phyloP scores from a whole-genome alignment of 92 coral and sea anemone genomes.

The Anthopleura xanthogrammica region DNA sequence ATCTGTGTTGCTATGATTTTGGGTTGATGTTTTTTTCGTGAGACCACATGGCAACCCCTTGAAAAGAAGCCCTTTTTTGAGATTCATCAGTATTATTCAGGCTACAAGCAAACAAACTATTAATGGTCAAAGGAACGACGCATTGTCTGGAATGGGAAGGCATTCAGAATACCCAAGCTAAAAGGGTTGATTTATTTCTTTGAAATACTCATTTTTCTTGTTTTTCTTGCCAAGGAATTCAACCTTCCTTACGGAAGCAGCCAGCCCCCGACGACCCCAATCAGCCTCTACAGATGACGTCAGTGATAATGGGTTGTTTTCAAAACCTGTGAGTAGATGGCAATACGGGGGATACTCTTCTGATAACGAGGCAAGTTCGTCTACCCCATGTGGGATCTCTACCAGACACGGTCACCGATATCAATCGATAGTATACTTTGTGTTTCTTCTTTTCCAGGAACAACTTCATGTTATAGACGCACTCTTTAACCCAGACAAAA shows the following conservation, averaged over 20 bases:
- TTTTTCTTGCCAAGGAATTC: slow-evolving; percentile 21
- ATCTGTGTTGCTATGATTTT: no score
- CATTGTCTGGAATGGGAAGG: no score
- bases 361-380: slow-evolving; percentile 74
- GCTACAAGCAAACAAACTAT: no score
- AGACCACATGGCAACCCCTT: no score
- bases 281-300: slow-evolving; percentile 65
- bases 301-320: slow-evolving; percentile 61
- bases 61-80: no score
- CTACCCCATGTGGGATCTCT: not conserved
- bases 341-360: slow-evolving; percentile 67
- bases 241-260: slow-evolving; percentile 24
- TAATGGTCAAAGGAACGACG: no score
- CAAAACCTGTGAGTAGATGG: slow-evolving; percentile 42
- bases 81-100: no score
- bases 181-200: not conserved
- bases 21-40: no score
- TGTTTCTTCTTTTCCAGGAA: not conserved
- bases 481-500: not conserved
- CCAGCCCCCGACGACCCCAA: slow-evolving; percentile 72
- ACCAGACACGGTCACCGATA: not conserved
- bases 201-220: not conserved
- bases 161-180: no score
- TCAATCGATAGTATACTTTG: not conserved
- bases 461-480: not conserved